Evolutionary conservation across 2,888 invertebrate genomes (phyloP).

Genomic region (Deroplatys truncata): DNA sequence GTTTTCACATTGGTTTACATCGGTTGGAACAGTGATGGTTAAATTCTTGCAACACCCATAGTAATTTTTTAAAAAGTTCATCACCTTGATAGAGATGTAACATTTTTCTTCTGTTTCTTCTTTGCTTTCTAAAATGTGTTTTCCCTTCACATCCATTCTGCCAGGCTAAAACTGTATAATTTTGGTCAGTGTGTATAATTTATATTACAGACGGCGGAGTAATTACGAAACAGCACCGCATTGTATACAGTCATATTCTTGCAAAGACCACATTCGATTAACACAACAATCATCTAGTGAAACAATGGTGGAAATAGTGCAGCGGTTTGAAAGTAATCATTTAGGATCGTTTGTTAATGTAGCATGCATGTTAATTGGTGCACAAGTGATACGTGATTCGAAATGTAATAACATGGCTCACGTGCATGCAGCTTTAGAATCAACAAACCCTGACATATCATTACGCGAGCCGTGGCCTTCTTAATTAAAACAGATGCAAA

Average conservation of each 20-base stretch:
- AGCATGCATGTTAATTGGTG: background rate
- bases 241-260: background rate
- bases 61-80: too few species aligned
- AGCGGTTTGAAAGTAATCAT: background rate
- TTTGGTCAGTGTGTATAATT: background rate
- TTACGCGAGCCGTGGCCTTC: background rate
- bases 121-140: background rate
- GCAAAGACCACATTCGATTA: background rate
- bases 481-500: background rate
- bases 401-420: background rate
- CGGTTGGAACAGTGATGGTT: too few species aligned
- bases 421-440: background rate
- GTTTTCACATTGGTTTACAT: too few species aligned
- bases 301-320: background rate
- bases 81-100: too few species aligned
- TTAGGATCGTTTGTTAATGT: background rate
- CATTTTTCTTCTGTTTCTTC: background rate
- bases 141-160: background rate
- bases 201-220: background rate
- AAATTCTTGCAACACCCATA: too few species aligned
- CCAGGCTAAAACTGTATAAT: background rate
- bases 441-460: background rate
- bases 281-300: background rate
- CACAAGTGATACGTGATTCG: background rate
- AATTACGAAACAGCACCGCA: background rate